phyloP scores from a whole-genome alignment of 1,140 invertebrate genomes.

The Rhysida immarginata region DNA sequence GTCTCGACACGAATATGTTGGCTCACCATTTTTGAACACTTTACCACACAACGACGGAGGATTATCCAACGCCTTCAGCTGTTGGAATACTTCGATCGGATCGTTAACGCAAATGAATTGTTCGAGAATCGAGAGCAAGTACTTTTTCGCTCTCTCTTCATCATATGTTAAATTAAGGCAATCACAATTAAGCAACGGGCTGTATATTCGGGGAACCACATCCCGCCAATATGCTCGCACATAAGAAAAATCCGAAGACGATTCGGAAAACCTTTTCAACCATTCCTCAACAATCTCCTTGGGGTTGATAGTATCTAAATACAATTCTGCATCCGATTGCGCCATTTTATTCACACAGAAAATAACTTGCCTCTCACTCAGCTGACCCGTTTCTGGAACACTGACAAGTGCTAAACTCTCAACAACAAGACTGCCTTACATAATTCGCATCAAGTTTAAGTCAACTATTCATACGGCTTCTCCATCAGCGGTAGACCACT shows the following conservation, averaged over 20 bases:
- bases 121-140: conserved; percentile 52
- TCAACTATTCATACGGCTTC: no score
- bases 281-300: not conserved
- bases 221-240: conserved; percentile 53
- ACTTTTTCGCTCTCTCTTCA: conserved; percentile 43
- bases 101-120: conserved; percentile 59
- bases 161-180: conserved; percentile 54
- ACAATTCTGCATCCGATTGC: not conserved
- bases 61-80: conserved; percentile 32
- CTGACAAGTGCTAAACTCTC: no score
- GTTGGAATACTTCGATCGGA: conserved; percentile 34
- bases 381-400: no score
- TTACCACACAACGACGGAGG: conserved; percentile 77
- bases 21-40: conserved; percentile 91
- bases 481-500: no score
- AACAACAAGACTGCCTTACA: no score
- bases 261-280: not conserved
- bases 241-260: conserved; percentile 19
- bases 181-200: conserved; percentile 45
- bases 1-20: conserved; percentile 92
- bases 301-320: not conserved
- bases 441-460: no score
- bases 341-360: not conserved
- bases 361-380: no score
- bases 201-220: conserved; percentile 54